phyloP scores from a whole-genome alignment of 2,113 vertebrate genomes.

The Herpailurus yagouaroundi region DNA sequence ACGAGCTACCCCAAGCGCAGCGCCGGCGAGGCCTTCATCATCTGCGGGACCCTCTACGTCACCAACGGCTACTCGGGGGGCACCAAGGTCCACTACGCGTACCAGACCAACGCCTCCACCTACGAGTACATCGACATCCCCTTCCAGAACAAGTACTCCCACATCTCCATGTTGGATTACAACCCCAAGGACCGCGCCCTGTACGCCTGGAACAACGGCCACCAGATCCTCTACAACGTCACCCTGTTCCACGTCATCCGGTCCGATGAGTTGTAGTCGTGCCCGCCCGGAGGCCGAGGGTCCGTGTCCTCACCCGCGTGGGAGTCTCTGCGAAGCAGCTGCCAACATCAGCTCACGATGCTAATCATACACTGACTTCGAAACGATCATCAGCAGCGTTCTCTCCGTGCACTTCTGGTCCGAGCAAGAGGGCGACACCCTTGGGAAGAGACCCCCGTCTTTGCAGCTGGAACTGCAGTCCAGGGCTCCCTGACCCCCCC shows the following conservation, averaged over 20 bases:
- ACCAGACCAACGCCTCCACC: conserved; percentile 97
- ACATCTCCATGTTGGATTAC: conserved; percentile 99
- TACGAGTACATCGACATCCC: conserved; percentile 99
- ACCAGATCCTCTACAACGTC: conserved; percentile 98
- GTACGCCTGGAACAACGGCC: conserved; percentile 99
- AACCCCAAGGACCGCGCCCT: conserved; percentile 97
- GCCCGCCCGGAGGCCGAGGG: conserved; percentile 50
- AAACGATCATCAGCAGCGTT: conserved; percentile 20
- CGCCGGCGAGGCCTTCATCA: conserved; percentile 98
- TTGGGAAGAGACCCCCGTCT: conserved; percentile 49
- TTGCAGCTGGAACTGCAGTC: conserved; percentile 88
- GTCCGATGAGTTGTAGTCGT: conserved; percentile 94
- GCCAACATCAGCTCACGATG: conserved; percentile 75
- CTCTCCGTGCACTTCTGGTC: conserved; percentile 67
- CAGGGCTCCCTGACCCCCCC: conserved; percentile 74
- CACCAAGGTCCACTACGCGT: conserved; percentile 98
- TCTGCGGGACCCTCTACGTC: conserved; percentile 98
- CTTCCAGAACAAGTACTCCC: conserved; percentile 97
- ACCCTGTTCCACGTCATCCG: conserved; percentile 98
- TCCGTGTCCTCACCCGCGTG: background rate
- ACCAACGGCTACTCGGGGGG: conserved; percentile 98
- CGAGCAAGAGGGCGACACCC: conserved; percentile 55
- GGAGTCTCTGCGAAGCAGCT: conserved; percentile 74
- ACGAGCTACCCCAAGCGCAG: conserved; percentile 98
- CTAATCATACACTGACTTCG: background rate